Conservation (phyloP, 1,140 invertebrate species). For the Pectinophora gossypiella region DNA sequence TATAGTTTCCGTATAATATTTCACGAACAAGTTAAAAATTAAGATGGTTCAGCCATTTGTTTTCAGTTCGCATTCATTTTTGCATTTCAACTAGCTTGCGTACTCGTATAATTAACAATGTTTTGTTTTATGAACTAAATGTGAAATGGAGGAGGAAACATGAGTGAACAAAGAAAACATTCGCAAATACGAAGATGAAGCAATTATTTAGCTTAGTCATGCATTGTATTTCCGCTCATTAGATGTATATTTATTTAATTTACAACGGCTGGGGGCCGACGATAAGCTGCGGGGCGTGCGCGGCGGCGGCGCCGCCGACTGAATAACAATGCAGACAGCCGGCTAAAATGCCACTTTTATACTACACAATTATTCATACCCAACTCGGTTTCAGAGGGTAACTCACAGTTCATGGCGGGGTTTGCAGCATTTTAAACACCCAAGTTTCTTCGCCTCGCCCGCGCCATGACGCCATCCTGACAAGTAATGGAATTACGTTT, state of each 20-base stretch:
- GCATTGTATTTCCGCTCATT: conserved; percentile 72
- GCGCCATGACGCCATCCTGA: conserved; percentile 26
- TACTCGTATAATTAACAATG: not conserved
- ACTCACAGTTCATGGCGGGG: not conserved
- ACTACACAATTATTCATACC: conserved; percentile 15
- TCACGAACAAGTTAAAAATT: conserved; percentile 22
- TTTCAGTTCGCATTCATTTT: not conserved
- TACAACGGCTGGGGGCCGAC: conserved; percentile 63
- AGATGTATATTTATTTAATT: conserved; percentile 74
- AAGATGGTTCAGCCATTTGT: conserved; percentile 7
- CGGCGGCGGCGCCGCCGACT: conserved; percentile 53
- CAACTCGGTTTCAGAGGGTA: not conserved
- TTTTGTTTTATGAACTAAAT: not conserved
- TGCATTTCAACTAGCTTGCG: not conserved
- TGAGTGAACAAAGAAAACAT: conserved; percentile 18
- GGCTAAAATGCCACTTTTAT: conserved; percentile 50
- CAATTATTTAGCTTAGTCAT: conserved; percentile 62
- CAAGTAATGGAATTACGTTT: conserved; percentile 40
- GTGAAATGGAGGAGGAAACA: not conserved
- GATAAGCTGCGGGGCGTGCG: conserved; percentile 69
- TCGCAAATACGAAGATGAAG: conserved; percentile 44
- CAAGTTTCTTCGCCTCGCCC: not conserved
- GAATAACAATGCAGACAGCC: conserved; percentile 66
- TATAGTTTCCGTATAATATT: conserved; percentile 27
- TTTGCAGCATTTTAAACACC: conserved; percentile 29